These are phyloP conservation scores for Epizoanthus ramosus DNA, from an alignment of 92 coral and sea anemone species.

Conservation along the genomic window DNA sequence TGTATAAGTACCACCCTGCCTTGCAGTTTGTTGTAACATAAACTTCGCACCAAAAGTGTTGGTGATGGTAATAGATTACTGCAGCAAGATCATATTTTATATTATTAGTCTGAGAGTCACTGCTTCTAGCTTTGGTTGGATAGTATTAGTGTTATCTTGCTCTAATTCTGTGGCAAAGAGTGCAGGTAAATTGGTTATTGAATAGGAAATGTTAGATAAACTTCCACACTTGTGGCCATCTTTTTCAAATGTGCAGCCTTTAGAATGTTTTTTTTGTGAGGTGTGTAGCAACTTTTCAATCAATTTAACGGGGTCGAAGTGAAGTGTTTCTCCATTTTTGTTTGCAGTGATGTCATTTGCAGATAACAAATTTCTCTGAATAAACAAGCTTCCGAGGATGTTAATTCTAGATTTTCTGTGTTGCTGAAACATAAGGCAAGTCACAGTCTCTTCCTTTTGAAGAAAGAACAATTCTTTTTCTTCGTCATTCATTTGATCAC, in stretches of 20 bases:
- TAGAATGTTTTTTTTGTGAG: not conserved
- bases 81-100: constrained; percentile 39
- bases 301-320: no score
- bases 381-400: not conserved
- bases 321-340: no score
- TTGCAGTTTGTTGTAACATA: not conserved
- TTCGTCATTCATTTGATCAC: constrained; percentile 27
- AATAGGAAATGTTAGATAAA: not conserved
- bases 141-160: not conserved
- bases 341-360: no score
- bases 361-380: not conserved
- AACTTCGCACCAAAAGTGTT: constrained; percentile 42
- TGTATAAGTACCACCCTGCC: constrained; percentile 35
- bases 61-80: no score
- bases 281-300: no score
- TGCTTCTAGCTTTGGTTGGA: not conserved
- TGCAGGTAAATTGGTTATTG: not conserved
- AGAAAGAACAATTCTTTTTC: not conserved
- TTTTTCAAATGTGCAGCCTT: not conserved
- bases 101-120: not conserved
- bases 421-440: not conserved
- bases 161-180: not conserved
- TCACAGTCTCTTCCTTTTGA: not conserved
- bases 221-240: not conserved
- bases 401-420: not conserved